Conservation (phyloP, 2,113 vertebrate genomes). For the Saimiri boliviensis region DNA sequence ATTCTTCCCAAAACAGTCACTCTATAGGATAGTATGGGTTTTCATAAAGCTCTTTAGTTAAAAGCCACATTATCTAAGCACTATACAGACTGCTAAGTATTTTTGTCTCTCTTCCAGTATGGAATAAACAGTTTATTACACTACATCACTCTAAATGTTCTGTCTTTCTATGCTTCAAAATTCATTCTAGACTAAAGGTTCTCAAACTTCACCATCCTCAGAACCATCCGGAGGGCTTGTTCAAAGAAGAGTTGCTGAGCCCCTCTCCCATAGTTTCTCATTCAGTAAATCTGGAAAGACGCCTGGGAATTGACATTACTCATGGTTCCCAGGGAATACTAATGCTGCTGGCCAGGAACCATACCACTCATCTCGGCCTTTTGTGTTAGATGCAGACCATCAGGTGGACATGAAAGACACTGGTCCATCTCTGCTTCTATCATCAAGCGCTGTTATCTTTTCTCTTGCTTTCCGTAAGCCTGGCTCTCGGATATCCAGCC, state of each 20-base stretch:
- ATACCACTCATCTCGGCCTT: not conserved
- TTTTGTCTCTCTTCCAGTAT: constrained; percentile 35
- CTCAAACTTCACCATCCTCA: not conserved
- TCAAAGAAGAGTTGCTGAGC: not conserved
- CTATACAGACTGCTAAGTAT: not conserved
- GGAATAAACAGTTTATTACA: not conserved
- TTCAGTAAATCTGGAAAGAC: not conserved
- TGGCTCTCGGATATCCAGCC: not conserved
- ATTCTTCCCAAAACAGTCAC: not conserved
- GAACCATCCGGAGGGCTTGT: not conserved
- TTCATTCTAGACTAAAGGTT: not conserved
- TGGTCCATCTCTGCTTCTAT: not conserved
- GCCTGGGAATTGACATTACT: not conserved
- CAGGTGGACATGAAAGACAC: not conserved
- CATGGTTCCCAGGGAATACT: not conserved
- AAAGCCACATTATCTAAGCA: constrained; percentile 14
- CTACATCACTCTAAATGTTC: not conserved
- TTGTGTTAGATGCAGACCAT: not conserved
- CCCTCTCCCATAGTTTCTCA: not conserved
- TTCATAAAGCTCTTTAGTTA: not conserved
- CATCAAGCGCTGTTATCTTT: not conserved
- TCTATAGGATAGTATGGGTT: not conserved
- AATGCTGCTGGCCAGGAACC: not conserved
- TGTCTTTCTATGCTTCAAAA: not conserved
- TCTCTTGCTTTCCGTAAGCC: not conserved